These are phyloP conservation scores for Ivindomyrus marchei DNA, from an alignment of 2,113 vertebrate species.

Conservation along the genomic window DNA sequence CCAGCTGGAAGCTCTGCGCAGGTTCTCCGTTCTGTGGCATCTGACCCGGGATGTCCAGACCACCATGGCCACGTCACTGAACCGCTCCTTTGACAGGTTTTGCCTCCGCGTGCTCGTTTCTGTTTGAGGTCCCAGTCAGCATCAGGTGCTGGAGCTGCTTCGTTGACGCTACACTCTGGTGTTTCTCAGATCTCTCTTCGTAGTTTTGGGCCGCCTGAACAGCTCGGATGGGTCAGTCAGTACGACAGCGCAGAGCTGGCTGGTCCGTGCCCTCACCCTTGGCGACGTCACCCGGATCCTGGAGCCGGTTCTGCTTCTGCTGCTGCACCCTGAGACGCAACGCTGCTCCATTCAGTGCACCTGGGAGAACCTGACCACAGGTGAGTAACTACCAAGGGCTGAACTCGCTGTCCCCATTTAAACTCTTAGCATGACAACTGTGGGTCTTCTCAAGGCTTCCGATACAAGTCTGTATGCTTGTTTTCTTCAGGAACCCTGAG, in stretches of 20 bases:
- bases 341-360: slow-evolving; percentile 75
- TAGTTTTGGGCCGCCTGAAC: slow-evolving; percentile 88
- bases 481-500: slow-evolving; percentile 55
- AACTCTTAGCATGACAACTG: not conserved
- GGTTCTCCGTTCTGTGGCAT: slow-evolving; percentile 95
- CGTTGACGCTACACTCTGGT: slow-evolving; percentile 13
- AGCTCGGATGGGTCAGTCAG: slow-evolving; percentile 79
- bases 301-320: slow-evolving; percentile 85
- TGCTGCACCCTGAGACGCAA: slow-evolving; percentile 88
- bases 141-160: not conserved
- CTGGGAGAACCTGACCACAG: slow-evolving; percentile 67
- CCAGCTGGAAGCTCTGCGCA: slow-evolving; percentile 81
- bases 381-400: slow-evolving; percentile 49
- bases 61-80: slow-evolving; percentile 77
- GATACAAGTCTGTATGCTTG: not conserved
- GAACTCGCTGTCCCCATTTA: not conserved
- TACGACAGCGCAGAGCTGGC: slow-evolving; percentile 86
- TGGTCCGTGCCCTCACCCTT: slow-evolving; percentile 81
- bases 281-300: slow-evolving; percentile 83
- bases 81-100: slow-evolving; percentile 90
- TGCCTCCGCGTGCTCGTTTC: not conserved
- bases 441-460: not conserved
- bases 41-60: slow-evolving; percentile 87
- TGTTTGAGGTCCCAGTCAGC: not conserved
- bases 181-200: slow-evolving; percentile 78